Evolutionary conservation across 1,140 invertebrate genomes (phyloP).

Genomic region (Planococcus citri): DNA sequence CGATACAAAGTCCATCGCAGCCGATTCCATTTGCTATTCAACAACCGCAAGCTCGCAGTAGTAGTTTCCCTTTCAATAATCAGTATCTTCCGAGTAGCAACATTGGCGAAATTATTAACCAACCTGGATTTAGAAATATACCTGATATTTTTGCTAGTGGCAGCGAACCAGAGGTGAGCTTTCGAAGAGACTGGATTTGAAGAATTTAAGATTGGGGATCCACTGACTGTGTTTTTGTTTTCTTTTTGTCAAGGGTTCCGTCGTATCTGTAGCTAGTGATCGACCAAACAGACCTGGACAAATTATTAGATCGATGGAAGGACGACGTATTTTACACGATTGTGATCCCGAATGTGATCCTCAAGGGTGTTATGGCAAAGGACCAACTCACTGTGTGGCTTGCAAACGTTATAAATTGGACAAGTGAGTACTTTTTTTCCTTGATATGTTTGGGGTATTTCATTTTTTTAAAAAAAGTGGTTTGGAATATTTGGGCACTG

Average conservation of each 20-base stretch:
- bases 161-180: conserved; percentile 28
- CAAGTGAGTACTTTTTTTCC: conserved; percentile 42
- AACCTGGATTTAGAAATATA: conserved; percentile 29
- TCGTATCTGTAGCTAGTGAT: conserved; percentile 18
- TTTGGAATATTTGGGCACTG: no score
- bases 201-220: no score
- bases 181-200: no score
- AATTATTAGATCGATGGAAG: conserved; percentile 30
- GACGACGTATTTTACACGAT: conserved; percentile 49
- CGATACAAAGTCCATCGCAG: conserved; percentile 26
- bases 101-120: conserved; percentile 25
- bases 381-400: conserved; percentile 62
- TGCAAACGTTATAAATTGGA: conserved; percentile 66
- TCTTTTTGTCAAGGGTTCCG: conserved; percentile 10
- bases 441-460: no score
- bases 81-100: conserved; percentile 28
- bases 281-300: conserved; percentile 27
- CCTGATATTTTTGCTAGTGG: conserved; percentile 32
- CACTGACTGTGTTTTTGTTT: background rate
- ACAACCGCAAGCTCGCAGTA: conserved; percentile 39
- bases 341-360: conserved; percentile 72
- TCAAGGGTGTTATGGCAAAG: conserved; percentile 67
- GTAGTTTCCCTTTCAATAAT: conserved; percentile 33
- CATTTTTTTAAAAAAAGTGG: no score
- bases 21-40: conserved; percentile 25